Evolutionary conservation across 1,140 invertebrate genomes (phyloP).

Genomic region (Papilio aristodemus): DNA sequence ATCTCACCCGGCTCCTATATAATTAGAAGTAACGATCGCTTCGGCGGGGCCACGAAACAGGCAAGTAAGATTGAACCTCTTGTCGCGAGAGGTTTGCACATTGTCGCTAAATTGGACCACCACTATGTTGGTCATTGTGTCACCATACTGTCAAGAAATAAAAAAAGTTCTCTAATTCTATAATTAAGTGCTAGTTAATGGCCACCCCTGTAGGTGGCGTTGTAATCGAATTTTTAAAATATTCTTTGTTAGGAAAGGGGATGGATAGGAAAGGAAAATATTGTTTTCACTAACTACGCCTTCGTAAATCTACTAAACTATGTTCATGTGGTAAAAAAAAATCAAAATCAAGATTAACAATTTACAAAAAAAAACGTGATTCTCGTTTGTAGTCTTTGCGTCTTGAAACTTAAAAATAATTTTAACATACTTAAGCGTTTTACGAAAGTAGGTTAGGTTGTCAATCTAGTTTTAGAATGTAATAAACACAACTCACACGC

Average conservation of each 20-base stretch:
- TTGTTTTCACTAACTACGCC: too few relatives aligned
- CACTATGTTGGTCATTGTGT: constrained; percentile 96
- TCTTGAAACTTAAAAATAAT: constrained; percentile 9
- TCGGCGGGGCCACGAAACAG: constrained; percentile 94
- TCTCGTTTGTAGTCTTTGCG: too few relatives aligned
- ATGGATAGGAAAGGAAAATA: too few relatives aligned
- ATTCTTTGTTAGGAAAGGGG: too few relatives aligned
- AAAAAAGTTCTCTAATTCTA: background rate
- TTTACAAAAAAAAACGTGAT: too few relatives aligned
- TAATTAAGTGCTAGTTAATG: too few relatives aligned
- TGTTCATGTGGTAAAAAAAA: too few relatives aligned
- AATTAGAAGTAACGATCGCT: constrained; percentile 95
- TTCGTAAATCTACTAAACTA: too few relatives aligned
- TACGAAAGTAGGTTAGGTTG: constrained; percentile 6
- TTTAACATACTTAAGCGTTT: constrained; percentile 11
- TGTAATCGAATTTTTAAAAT: too few relatives aligned
- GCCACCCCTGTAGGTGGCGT: too few relatives aligned
- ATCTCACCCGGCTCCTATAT: constrained; percentile 93
- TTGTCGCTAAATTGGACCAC: constrained; percentile 96
- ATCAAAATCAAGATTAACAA: too few relatives aligned
- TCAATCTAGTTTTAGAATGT: constrained; percentile 4
- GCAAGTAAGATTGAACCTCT: constrained; percentile 95
- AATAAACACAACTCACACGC: constrained; percentile 78
- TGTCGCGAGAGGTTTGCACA: constrained; percentile 94
- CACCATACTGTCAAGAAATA: constrained; percentile 85